phyloP scores from a whole-genome alignment of 2,888 invertebrate species.

The Oxycera nigricornis region DNA sequence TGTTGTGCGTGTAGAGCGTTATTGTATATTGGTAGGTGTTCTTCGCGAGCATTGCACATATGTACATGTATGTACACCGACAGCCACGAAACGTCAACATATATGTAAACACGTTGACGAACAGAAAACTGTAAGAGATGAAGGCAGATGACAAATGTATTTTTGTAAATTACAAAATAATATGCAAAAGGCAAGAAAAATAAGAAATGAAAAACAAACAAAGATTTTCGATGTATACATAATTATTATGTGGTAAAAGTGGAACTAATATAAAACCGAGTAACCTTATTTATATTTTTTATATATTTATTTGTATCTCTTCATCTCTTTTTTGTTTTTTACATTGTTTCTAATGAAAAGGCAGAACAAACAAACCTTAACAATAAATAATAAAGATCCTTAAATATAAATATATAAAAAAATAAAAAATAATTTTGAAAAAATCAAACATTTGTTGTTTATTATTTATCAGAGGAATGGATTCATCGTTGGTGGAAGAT shows the following conservation, averaged over 20 bases:
- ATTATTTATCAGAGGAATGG: background rate
- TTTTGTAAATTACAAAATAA: slow-evolving; percentile 32
- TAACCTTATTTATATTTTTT: slow-evolving; percentile 37
- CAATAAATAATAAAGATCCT: slow-evolving; percentile 37
- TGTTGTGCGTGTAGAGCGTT: slow-evolving; percentile 41
- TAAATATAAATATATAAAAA: slow-evolving; percentile 40
- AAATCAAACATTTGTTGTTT: slow-evolving; percentile 3
- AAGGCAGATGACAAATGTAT: slow-evolving; percentile 31
- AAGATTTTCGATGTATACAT: slow-evolving; percentile 36
- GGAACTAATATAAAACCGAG: slow-evolving; percentile 19
- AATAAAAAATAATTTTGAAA: slow-evolving; percentile 46
- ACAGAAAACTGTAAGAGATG: slow-evolving; percentile 33
- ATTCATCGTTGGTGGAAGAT: too few relatives aligned
- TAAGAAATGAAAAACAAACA: background rate
- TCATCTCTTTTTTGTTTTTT: slow-evolving; percentile 31
- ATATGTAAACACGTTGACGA: background rate
- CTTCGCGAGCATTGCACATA: background rate
- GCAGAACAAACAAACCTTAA: slow-evolving; percentile 38
- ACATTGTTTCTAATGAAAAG: slow-evolving; percentile 33
- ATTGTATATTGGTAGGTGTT: slow-evolving; percentile 28
- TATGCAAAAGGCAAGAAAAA: background rate
- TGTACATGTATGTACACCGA: slow-evolving; percentile 43
- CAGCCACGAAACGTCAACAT: slow-evolving; percentile 12
- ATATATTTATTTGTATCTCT: slow-evolving; percentile 33
- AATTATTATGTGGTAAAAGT: slow-evolving; percentile 36